Evolutionary conservation across 2,888 invertebrate species (phyloP).

Genomic region (Coenonympha arcania): DNA sequence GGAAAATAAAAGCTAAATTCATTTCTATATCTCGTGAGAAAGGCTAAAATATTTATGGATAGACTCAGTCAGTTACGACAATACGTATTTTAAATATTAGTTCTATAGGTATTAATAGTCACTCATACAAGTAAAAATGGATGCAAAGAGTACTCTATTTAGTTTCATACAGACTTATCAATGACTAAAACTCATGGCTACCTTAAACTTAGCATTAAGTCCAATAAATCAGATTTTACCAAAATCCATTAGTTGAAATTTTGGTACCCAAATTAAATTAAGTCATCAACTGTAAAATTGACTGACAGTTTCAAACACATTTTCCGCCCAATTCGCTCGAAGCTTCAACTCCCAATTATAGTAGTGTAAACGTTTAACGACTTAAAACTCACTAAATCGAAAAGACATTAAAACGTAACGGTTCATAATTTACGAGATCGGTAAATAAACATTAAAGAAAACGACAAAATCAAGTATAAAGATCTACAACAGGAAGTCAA

Average conservation of each 20-base stretch:
- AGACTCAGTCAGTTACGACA: neutral
- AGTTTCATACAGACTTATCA: neutral
- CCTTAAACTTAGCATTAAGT: neutral
- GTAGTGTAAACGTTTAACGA: conserved; percentile 26
- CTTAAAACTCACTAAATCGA: conserved; percentile 16
- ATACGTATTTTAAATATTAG: too few relatives aligned
- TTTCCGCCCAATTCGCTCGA: conserved; percentile 17
- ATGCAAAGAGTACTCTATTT: too few relatives aligned
- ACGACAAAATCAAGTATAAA: conserved; percentile 35
- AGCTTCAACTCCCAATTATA: conserved; percentile 19
- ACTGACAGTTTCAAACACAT: conserved; percentile 16
- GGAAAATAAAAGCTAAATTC: too few relatives aligned
- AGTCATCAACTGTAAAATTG: conserved; percentile 15
- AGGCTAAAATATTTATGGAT: neutral
- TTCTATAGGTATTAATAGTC: too few relatives aligned
- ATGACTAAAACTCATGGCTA: too few relatives aligned
- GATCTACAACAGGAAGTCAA: conserved; percentile 52
- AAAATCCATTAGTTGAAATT: neutral
- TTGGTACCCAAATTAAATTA: neutral
- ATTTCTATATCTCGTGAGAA: too few relatives aligned
- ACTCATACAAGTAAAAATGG: too few relatives aligned
- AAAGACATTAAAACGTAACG: conserved; percentile 27
- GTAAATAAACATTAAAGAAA: conserved; percentile 23
- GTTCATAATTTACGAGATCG: conserved; percentile 30
- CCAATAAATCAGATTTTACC: neutral